Evolutionary conservation across 64 coral and sea anemone genomes (phyloP).

Genomic region (Stylophora pistillata): DNA sequence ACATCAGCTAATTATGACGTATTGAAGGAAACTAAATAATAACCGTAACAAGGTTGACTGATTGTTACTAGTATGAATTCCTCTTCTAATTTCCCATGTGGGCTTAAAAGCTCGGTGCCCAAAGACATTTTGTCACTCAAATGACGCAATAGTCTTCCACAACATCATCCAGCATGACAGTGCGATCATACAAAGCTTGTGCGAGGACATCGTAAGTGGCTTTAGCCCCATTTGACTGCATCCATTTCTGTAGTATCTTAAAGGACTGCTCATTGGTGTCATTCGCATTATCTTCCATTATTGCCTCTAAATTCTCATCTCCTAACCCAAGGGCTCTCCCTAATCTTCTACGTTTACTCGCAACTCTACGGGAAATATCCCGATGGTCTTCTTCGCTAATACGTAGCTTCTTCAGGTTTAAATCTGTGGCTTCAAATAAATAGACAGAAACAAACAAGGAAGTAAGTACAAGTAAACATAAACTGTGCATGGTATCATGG

Average conservation of each 20-base stretch:
- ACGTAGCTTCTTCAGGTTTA: background rate
- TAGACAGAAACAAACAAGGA: background rate
- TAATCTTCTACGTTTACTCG: background rate
- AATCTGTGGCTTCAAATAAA: background rate
- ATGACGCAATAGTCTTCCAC: background rate
- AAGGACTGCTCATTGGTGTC: background rate
- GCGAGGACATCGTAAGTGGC: slow-evolving; percentile 2
- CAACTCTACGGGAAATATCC: background rate
- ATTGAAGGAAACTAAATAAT: too few species aligned
- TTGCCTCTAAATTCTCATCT: background rate
- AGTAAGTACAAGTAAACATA: too few species aligned
- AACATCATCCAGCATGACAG: background rate
- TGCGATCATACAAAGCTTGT: slow-evolving; percentile 1
- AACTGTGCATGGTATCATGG: too few species aligned
- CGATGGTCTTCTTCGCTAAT: background rate
- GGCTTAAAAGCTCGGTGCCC: too few species aligned
- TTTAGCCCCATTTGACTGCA: too few species aligned
- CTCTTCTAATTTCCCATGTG: too few species aligned
- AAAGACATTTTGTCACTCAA: too few species aligned
- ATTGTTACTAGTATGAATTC: too few species aligned
- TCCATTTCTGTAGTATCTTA: slow-evolving; percentile 7
- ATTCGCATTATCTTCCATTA: background rate
- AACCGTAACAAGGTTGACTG: too few species aligned
- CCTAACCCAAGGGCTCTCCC: background rate
- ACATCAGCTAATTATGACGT: too few species aligned